Percentiles rank a stretch among this genome's conserved stretches.
These are phyloP conservation scores for Irena cyanogastra DNA, from an alignment of 2,113 vertebrate genomes.

Conservation along the genomic window DNA sequence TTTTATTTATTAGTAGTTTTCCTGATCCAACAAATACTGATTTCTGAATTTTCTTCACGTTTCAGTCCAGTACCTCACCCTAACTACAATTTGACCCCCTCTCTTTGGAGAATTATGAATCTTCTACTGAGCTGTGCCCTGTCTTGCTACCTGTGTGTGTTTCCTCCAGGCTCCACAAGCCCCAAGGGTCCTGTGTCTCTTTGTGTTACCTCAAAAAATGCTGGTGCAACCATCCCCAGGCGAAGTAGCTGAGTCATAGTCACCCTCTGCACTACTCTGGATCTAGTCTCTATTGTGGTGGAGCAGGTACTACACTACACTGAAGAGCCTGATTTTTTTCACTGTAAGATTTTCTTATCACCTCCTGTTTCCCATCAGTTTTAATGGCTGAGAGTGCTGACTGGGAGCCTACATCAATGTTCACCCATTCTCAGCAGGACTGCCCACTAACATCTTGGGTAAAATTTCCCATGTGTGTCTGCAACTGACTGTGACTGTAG, in stretches of 20 bases:
- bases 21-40: background rate
- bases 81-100: background rate
- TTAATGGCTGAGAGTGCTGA: background rate
- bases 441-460: background rate
- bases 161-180: background rate
- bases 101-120: background rate
- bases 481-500: accelerated
- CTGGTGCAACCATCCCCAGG: background rate
- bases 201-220: background rate
- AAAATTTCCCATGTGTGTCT: background rate
- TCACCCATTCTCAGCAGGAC: background rate
- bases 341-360: background rate
- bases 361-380: background rate
- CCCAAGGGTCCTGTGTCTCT: background rate
- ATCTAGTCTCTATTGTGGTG: background rate
- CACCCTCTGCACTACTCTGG: background rate
- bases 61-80: background rate
- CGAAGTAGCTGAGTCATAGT: background rate
- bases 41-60: background rate
- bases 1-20: background rate
- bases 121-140: background rate
- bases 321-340: background rate
- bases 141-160: background rate
- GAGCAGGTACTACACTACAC: background rate
- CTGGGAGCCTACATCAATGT: background rate